Evolutionary conservation across 1,140 invertebrate genomes (phyloP), one percentile per base, ranked within the genome.

Genomic region (Tyrophagus putrescentiae): DNA sequence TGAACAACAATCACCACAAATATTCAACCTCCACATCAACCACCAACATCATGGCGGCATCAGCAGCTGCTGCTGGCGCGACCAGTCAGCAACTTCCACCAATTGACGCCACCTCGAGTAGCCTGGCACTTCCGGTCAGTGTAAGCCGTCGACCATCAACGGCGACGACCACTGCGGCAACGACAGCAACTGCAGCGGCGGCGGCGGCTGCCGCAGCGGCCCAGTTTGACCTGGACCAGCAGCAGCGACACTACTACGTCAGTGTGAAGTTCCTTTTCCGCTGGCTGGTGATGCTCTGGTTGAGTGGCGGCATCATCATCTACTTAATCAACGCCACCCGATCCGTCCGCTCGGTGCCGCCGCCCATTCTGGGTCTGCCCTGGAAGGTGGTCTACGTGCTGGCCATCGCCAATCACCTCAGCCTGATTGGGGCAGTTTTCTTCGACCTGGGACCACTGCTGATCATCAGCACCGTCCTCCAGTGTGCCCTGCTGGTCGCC

Each of bases 401-500:
- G 1, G 52, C 52, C 1, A 29, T 54, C 2, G 16, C 2, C 2
- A 54, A 54, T 54, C 13, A 54, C 27, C 25, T 54, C 2, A 11
- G 31, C n/a, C 27, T 54, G 13, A 54, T 54, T 11, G 25, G 13
- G 1, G 3, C 52, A 3, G 27, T 54, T 25, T 1, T 32, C 1
- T 32, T 31, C 2, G 27, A 54, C n/a, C n/a, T 54, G 21, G 7
- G 52, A 3, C 13, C 27, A 13, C 27, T 54, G 25, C 25, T 54
- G 13, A 33, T 54, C 21, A 23, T 29, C 11, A 16, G 16, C 7
- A 54, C 25, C 3, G 5, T 54, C 27, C 1, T 54, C 21, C 13
- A 54, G 11, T 54, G 52, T 54, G 13, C 25, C n/a, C 27, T 54
- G n/a, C 6, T 54, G 3, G 52, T 54, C 13, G 52, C 52, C 18